Base-by-base conservation (phyloP, 2,113 vertebrate genomes). In the Meles meles region DNA sequence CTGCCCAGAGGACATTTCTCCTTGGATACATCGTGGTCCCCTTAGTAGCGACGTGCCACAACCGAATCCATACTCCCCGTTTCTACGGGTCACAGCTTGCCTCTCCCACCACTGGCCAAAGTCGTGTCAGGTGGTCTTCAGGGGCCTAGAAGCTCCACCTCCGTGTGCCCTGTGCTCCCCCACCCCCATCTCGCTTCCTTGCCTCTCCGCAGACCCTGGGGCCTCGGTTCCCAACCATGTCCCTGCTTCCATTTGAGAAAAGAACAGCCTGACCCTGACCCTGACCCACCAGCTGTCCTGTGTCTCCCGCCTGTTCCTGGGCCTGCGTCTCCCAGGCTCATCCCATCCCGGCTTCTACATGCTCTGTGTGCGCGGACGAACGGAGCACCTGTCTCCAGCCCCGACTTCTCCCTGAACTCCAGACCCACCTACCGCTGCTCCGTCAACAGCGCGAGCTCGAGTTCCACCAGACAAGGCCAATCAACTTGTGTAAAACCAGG, bases 301-400 rank as follows among this genome's bases (percentile, higher is more conserved):
- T 4, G 23, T 21, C 17, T 49, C 37, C 72, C 52, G 42, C 69
- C 44, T 3, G 2, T 1, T 42, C 37, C 59, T 31, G 39, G 0
- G 31, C 3, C 7, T 5, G 14, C 15, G 2, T 69, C 23, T 34
- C 47, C 85, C 5, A 29, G 74, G 72, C 61, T 42, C 7, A 6
- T 18, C 34, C 12, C 2, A 17, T 7, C 47, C 2, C 34, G 13
- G 37, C n/a, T 44, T 69, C 72, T 57, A 21, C 21, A 8, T 3
- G 1, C 29, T 39, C 44, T 0, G 9, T 1, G 20, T 0, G 13
- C 0, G 12, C 57, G 0, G 11, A 34, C 2, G 21, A 15, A 23
- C 13, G 8, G 6, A 3, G 2, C 1, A 20, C 2, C 49, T 3
- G 20, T 10, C 59, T 44, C 65, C 7, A 59, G 72, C 63, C 4